Evolutionary conservation across 2,888 invertebrate genomes (phyloP).

Genomic region (Lissocephala sabroskyi): DNA sequence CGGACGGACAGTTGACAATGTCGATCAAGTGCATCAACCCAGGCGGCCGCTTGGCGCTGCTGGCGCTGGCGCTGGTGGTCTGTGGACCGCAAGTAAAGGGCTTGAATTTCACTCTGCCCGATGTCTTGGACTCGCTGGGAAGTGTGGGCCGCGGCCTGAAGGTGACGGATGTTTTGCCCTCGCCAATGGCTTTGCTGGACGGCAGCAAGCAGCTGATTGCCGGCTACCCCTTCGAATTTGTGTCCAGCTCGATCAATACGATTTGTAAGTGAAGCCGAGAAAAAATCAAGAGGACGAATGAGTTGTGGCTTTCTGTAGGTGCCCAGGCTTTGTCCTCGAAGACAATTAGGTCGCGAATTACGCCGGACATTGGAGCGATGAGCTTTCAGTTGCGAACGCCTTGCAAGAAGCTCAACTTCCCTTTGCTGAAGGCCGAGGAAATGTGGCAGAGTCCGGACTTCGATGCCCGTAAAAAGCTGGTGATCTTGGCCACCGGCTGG

Average conservation of each 20-base stretch:
- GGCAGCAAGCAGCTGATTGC: conserved; percentile 66
- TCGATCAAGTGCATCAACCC: not conserved
- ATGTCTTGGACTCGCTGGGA: conserved; percentile 44
- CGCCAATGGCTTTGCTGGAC: conserved; percentile 57
- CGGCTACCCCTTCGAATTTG: conserved; percentile 68
- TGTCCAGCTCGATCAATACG: conserved; percentile 55
- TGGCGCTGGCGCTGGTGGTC: conserved; percentile 6
- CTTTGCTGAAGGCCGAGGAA: conserved; percentile 51
- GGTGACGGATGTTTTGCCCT: conserved; percentile 44
- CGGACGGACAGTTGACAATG: not conserved
- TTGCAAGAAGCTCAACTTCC: conserved; percentile 54
- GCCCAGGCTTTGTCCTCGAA: conserved; percentile 60
- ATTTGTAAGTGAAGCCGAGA: conserved; percentile 54
- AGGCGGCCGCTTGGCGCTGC: conserved; percentile 11
- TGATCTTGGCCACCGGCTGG: conserved; percentile 71
- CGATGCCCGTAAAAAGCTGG: conserved; percentile 58
- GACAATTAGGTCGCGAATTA: conserved; percentile 49
- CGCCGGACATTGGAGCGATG: conserved; percentile 64
- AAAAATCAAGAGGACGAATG: not conserved
- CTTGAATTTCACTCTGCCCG: conserved; percentile 35
- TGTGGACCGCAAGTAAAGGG: conserved; percentile 8
- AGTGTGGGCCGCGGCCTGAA: conserved; percentile 46
- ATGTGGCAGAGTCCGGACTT: conserved; percentile 68
- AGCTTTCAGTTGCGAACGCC: conserved; percentile 64
- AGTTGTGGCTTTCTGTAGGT: no score